Percentiles rank a stretch among this genome's conserved stretches.
phyloP scores from a whole-genome alignment of 2,797 vertebrate species.

The Kryptopterus vitreolus region DNA sequence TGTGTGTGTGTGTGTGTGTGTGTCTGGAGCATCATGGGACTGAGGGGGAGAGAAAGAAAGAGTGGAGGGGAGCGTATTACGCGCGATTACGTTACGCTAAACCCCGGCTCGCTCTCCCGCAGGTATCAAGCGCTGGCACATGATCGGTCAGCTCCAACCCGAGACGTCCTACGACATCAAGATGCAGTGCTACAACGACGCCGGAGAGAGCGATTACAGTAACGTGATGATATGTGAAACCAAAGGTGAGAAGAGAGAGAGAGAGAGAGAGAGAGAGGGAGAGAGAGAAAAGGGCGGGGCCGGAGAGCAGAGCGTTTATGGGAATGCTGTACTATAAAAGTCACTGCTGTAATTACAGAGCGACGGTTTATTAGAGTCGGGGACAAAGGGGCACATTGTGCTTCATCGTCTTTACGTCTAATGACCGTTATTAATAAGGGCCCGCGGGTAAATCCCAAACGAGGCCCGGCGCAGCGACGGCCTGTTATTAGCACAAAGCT shows the following conservation, averaged over 20 bases:
- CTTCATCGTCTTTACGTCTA: slow-evolving; percentile 36
- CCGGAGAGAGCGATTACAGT: slow-evolving; percentile 91
- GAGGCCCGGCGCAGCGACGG: slow-evolving; percentile 34
- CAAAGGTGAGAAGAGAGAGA: slow-evolving; percentile 77
- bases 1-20: no score
- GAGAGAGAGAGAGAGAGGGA: neutral
- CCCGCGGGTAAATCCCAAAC: slow-evolving; percentile 41
- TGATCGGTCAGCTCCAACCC: slow-evolving; percentile 89
- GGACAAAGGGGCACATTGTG: slow-evolving; percentile 50
- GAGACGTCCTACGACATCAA: slow-evolving; percentile 97
- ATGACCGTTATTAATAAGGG: slow-evolving; percentile 45
- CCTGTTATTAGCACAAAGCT: slow-evolving; percentile 26
- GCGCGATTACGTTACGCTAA: slow-evolving; percentile 56
- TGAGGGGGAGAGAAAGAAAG: slow-evolving; percentile 35
- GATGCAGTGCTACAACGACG: slow-evolving; percentile 94
- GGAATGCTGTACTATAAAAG: slow-evolving; percentile 43
- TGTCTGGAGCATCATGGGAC: slow-evolving; percentile 62
- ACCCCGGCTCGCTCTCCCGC: neutral
- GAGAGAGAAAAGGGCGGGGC: no score
- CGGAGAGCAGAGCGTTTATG: neutral
- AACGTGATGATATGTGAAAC: slow-evolving; percentile 99
- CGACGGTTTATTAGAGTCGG: slow-evolving; percentile 37
- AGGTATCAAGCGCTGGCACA: slow-evolving; percentile 91
- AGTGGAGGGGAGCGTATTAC: slow-evolving; percentile 38
- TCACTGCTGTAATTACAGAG: slow-evolving; percentile 41